phyloP scores from a whole-genome alignment of 2,888 invertebrate species.

The Acronicta alni region DNA sequence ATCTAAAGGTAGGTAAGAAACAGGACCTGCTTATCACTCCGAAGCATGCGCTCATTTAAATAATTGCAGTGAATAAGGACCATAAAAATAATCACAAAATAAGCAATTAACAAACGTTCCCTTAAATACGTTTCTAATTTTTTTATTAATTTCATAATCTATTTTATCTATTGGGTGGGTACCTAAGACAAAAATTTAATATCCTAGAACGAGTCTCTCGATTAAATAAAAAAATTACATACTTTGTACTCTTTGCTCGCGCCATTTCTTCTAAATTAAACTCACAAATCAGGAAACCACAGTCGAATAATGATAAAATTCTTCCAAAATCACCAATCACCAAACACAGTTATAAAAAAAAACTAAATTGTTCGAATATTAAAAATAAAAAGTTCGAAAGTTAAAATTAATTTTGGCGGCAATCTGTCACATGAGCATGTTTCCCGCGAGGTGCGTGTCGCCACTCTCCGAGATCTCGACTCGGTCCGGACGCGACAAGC shows the following conservation, averaged over 20 bases:
- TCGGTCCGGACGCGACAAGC: constrained; percentile 79
- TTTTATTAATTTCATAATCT: too few species aligned
- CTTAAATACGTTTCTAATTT: too few species aligned
- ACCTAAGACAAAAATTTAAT: too few species aligned
- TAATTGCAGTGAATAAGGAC: too few species aligned
- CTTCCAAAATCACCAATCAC: constrained; percentile 64
- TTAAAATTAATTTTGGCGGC: constrained; percentile 78
- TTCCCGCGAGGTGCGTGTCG: constrained; percentile 84
- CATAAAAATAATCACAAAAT: too few species aligned
- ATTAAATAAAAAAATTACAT: constrained; percentile 61
- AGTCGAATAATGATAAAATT: constrained; percentile 41
- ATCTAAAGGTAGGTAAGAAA: constrained; percentile 15
- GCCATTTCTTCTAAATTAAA: constrained; percentile 72
- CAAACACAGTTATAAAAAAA: constrained; percentile 65
- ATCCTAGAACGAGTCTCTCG: not conserved
- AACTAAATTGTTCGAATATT: constrained; percentile 41
- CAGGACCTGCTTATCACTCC: constrained; percentile 24
- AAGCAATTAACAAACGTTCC: too few species aligned
- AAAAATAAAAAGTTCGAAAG: constrained; percentile 64
- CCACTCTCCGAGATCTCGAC: constrained; percentile 86
- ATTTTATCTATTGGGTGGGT: too few species aligned
- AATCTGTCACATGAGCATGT: constrained; percentile 84
- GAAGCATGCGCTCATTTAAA: too few species aligned
- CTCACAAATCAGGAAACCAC: constrained; percentile 68
- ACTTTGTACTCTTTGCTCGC: constrained; percentile 79